Percentiles rank a stretch among this genome's conserved stretches.
These are phyloP conservation scores for Thelaira solivaga DNA, from an alignment of 2,888 invertebrate genomes.

Conservation along the genomic window DNA sequence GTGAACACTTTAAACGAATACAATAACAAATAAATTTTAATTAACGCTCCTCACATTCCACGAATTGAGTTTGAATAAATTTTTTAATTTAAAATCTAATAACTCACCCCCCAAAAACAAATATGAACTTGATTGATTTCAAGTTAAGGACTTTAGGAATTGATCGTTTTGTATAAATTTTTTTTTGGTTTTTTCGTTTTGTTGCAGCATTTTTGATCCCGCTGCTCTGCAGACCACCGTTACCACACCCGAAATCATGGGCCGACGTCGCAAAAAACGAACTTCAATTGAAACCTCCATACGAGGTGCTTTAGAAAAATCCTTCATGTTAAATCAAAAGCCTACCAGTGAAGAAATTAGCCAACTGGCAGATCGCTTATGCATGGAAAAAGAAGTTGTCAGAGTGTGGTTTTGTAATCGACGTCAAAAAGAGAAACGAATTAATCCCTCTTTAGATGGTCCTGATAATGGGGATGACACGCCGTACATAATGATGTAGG, in stretches of 20 bases:
- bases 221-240: slow-evolving; percentile 83
- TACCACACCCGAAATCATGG: slow-evolving; percentile 92
- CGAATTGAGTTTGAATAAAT: too few species aligned
- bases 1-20: background rate
- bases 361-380: slow-evolving; percentile 92
- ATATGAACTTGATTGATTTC: too few species aligned
- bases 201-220: slow-evolving; percentile 76
- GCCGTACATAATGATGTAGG: slow-evolving; percentile 72
- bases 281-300: slow-evolving; percentile 97
- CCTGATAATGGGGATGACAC: slow-evolving; percentile 79
- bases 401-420: slow-evolving; percentile 97
- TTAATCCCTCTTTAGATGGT: slow-evolving; percentile 89
- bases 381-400: slow-evolving; percentile 98
- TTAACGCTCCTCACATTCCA: too few species aligned
- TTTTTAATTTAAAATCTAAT: too few species aligned
- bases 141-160: too few species aligned
- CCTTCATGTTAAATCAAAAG: slow-evolving; percentile 95
- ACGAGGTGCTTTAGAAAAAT: slow-evolving; percentile 95
- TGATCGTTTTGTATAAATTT: too few species aligned
- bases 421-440: slow-evolving; percentile 97
- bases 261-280: slow-evolving; percentile 95
- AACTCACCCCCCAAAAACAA: too few species aligned
- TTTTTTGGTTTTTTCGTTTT: too few species aligned
- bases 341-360: slow-evolving; percentile 98
- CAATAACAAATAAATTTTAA: too few species aligned